Percentiles rank a stretch among this genome's conserved stretches.
Conservation (phyloP, 2,797 vertebrate genomes). For the Sarcoramphus papa region DNA sequence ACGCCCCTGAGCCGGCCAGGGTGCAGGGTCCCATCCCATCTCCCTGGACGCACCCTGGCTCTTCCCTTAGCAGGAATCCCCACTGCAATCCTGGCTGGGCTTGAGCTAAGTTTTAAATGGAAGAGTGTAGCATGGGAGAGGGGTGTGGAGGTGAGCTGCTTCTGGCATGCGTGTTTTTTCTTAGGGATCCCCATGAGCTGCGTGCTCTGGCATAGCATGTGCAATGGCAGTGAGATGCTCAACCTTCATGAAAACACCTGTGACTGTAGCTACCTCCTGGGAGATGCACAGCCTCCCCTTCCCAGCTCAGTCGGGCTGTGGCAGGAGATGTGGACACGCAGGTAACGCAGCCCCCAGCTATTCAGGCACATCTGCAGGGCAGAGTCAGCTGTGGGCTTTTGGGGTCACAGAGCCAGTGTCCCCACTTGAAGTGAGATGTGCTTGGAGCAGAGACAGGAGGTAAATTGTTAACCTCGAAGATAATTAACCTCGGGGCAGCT, state of each 20-base stretch:
- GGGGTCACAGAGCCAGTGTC: not conserved
- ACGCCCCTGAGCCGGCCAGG: fast-evolving
- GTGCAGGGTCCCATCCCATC: not conserved
- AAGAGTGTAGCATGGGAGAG: not conserved
- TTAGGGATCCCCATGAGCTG: not conserved
- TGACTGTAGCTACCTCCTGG: not conserved
- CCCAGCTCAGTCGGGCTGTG: not conserved
- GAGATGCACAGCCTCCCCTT: not conserved
- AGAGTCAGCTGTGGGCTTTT: fast-evolving
- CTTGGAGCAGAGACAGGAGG: not conserved
- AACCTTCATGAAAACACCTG: not conserved
- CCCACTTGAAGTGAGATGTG: not conserved
- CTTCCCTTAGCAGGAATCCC: not conserved
- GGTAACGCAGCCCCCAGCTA: not conserved
- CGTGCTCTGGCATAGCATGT: fast-evolving
- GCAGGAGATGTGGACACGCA: not conserved
- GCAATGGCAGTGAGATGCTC: not conserved
- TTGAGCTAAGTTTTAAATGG: not conserved
- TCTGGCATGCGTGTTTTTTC: fast-evolving
- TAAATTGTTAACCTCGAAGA: not conserved
- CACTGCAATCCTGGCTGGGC: not conserved
- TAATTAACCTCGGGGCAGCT: not conserved
- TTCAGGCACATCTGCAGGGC: too few relatives aligned
- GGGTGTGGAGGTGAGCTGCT: not conserved
- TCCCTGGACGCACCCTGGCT: fast-evolving